A percentile compares a stretch with the other conserved stretches of the same genome.
phyloP scores from a whole-genome alignment of 2,113 vertebrate genomes.

The Leptocoma aspasia region DNA sequence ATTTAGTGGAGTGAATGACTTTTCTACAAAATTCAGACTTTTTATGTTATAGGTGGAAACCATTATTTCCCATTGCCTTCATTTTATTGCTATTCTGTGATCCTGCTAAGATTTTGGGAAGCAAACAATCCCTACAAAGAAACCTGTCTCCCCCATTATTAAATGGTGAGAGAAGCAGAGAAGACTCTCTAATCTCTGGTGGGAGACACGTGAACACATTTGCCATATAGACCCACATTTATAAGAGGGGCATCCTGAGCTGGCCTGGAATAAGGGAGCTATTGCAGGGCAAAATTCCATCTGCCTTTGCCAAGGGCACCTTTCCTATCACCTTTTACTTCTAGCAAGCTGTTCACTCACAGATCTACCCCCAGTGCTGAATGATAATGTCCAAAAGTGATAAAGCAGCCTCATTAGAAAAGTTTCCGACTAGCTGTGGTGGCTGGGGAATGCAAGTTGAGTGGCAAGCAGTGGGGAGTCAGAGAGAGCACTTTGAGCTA shows the following conservation, averaged over 20 bases:
- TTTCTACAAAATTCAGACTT: neutral
- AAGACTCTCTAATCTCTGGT: neutral
- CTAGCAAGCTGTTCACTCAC: neutral
- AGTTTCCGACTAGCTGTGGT: neutral
- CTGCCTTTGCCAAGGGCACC: neutral
- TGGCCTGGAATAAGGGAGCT: neutral
- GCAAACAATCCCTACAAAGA: neutral
- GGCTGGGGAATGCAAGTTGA: neutral
- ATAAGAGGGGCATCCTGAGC: neutral
- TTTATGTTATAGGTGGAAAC: neutral
- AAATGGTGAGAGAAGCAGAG: neutral
- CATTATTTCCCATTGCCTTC: neutral
- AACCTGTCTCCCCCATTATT: neutral
- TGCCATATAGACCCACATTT: neutral
- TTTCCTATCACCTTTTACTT: neutral
- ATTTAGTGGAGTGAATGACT: neutral
- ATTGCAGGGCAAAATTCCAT: neutral
- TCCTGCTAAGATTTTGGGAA: neutral
- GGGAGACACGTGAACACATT: accelerated
- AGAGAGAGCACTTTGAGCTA: neutral
- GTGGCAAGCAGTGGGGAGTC: neutral
- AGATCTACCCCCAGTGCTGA: neutral
- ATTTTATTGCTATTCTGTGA: neutral
- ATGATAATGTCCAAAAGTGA: neutral
- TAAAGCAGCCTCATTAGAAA: neutral